These are phyloP conservation scores for Drosophila pallidifrons DNA, from an alignment of 1,140 invertebrate species.

Conservation along the genomic window DNA sequence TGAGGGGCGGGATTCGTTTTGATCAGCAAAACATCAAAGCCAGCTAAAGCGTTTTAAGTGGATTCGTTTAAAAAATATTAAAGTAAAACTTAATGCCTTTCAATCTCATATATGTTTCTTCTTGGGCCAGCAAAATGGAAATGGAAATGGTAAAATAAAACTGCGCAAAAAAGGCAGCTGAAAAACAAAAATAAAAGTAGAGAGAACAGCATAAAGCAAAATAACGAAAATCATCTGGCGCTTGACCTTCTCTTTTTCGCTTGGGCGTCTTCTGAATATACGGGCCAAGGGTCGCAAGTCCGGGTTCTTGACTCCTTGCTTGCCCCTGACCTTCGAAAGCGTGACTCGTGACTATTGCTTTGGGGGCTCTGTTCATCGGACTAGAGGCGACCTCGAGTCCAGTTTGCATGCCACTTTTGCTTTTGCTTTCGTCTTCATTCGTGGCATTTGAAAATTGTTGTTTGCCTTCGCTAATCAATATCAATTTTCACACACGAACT, in stretches of 20 bases:
- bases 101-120: conserved; percentile 42
- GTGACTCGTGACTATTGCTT: conserved; percentile 20
- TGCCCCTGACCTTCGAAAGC: not conserved
- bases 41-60: conserved; percentile 62
- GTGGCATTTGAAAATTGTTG: not conserved
- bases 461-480: conserved; percentile 49
- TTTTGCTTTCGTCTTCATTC: conserved; percentile 15
- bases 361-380: not conserved
- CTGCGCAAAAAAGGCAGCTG: conserved; percentile 18
- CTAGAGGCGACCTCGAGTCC: not conserved
- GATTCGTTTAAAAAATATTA: conserved; percentile 69
- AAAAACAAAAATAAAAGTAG: conserved; percentile 29
- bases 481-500: conserved; percentile 69
- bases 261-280: not conserved
- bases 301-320: not conserved
- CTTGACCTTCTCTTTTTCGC: conserved; percentile 37
- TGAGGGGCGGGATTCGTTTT: conserved; percentile 24
- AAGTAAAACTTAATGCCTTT: conserved; percentile 50
- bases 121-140: not conserved
- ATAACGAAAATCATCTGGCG: conserved; percentile 23
- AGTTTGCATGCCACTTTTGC: conserved; percentile 11
- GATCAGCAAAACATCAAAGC: conserved; percentile 67
- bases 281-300: conserved; percentile 24
- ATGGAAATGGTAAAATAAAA: conserved; percentile 10
- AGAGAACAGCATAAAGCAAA: conserved; percentile 12